Evolutionary conservation across 2,797 vertebrate species (phyloP), one percentile per base, ranked within the genome.

Genomic region (Eurystomus glaucurus): DNA sequence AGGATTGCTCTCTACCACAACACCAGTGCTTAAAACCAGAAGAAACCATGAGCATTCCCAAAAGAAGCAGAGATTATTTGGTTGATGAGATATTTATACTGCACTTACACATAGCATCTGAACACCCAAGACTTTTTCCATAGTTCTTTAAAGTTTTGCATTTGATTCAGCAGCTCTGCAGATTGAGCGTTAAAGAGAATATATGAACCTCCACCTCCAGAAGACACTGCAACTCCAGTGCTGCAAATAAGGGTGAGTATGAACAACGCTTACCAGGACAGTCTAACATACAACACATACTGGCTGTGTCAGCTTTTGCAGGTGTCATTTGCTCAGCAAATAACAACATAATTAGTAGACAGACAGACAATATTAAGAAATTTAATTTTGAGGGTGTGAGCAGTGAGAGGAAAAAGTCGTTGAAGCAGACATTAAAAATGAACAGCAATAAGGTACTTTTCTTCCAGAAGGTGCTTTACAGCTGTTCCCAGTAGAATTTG

Each of bases 371-470:
- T 48, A 85, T 77, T 85, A 93, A 66, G 37, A 68, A 84, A 86
- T 75, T 87, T 85, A 75, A 93, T 75, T 85, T 39, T 77, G 58
- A 91, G 64, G 41, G 85, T 2, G 48, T 85, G 48, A 92, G 78
- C 54, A 70, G 48, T 5, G 29, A 92, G 10, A 95, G 25, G 52
- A 78, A 91, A 92, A 95, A 33, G 57, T 46, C 77, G 77, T 46
- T 35, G 79, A 92, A 82, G 54, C 54, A 76, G 60, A 68, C 48
- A 78, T 68, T 90, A 90, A 93, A 97, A 97, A 93, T 33, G 31
- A 92, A 88, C 33, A 60, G 72, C 50, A 80, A 43, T 80, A 83
- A 88, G 26, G n/a, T 37, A 58, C 45, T 70, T 69, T 66, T 64
- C 74, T 61, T 65, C 39, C 55, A 90, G 55, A 77, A 83, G 64